Conservation (phyloP, 2,797 vertebrate genomes). For the Halcyon chelicuti region DNA sequence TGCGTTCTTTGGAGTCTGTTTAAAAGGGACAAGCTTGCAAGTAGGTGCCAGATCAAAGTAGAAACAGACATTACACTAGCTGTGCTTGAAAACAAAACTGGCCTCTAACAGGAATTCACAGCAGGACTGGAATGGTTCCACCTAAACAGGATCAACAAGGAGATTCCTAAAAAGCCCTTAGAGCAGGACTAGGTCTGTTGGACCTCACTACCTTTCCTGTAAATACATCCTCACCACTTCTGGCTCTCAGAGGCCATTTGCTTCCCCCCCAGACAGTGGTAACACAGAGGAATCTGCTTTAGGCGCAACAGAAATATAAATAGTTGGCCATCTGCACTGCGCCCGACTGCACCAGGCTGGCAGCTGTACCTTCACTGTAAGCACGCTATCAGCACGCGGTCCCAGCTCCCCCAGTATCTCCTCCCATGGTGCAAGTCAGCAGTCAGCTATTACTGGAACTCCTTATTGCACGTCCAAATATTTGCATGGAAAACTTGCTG, state of each 20-base stretch:
- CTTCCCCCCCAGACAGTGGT: background rate
- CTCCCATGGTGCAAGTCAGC: background rate
- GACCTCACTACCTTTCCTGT: background rate
- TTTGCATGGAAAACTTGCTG: constrained; percentile 48
- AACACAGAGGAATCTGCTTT: background rate
- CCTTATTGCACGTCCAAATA: background rate
- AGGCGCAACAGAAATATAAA: constrained; percentile 19
- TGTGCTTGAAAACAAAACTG: background rate
- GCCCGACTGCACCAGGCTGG: background rate
- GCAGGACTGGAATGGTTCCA: background rate
- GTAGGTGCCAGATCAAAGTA: background rate
- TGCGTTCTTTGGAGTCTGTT: background rate
- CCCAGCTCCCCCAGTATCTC: background rate
- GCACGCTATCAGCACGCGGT: background rate
- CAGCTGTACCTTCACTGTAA: background rate
- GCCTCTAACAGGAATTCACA: background rate
- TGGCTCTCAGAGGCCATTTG: background rate
- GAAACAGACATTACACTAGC: background rate
- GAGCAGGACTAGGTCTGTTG: background rate
- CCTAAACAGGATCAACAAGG: background rate
- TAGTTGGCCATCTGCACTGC: background rate
- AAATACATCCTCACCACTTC: background rate
- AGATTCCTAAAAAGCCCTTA: background rate
- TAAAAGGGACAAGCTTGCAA: background rate
- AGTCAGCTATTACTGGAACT: constrained; percentile 16